These are phyloP conservation scores for Acronicta psi DNA, from an alignment of 2,888 invertebrate species.

Conservation along the genomic window DNA sequence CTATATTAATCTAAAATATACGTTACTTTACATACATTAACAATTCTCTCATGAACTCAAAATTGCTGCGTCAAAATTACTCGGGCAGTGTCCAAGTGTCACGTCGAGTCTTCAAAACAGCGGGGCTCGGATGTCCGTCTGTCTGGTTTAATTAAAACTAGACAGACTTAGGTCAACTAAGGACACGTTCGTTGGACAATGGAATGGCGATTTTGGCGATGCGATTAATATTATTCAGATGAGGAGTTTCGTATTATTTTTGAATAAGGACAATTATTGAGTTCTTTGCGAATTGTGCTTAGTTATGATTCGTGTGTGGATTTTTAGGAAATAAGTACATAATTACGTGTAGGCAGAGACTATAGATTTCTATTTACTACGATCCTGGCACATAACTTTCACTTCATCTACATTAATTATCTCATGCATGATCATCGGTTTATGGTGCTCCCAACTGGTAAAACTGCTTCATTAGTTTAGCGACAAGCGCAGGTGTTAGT, in stretches of 20 bases:
- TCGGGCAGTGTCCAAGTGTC: slow-evolving; percentile 20
- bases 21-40: not conserved
- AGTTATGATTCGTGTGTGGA: too few relatives aligned
- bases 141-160: slow-evolving; percentile 59
- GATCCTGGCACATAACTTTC: too few relatives aligned
- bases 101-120: slow-evolving; percentile 50
- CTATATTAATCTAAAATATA: not conserved
- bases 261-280: not conserved
- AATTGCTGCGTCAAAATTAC: slow-evolving; percentile 19
- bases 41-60: slow-evolving; percentile 19
- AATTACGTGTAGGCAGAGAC: too few relatives aligned
- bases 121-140: slow-evolving; percentile 50
- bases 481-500: too few relatives aligned
- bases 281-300: too few relatives aligned
- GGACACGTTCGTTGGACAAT: slow-evolving; percentile 37
- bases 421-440: too few relatives aligned
- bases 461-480: too few relatives aligned
- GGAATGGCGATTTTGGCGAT: slow-evolving; percentile 28
- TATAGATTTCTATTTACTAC: too few relatives aligned
- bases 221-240: slow-evolving; percentile 30
- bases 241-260: not conserved
- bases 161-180: slow-evolving; percentile 49
- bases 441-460: too few relatives aligned
- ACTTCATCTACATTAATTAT: too few relatives aligned
- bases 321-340: too few relatives aligned